Evolutionary conservation across 2,113 vertebrate genomes (phyloP).

Genomic region (Bombycilla garrulus): DNA sequence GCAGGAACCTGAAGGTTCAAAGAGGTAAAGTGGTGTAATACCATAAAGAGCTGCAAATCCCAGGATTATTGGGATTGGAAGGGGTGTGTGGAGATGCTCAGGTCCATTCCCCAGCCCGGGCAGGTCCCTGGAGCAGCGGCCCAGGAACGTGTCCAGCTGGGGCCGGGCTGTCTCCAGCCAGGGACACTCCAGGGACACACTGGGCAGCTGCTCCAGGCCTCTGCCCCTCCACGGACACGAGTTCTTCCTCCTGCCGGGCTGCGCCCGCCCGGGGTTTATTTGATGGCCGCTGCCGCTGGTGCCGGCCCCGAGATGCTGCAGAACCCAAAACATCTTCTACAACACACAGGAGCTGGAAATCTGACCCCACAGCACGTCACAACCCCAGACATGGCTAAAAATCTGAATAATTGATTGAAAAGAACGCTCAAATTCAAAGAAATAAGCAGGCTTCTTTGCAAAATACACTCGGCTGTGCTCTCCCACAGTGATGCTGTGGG

Average conservation of each 20-base stretch:
- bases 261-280: too few species aligned
- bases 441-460: background rate
- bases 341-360: background rate
- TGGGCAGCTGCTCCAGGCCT: too few species aligned
- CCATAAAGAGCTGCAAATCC: background rate
- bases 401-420: background rate
- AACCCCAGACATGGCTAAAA: background rate
- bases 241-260: too few species aligned
- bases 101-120: too few species aligned
- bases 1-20: background rate
- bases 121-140: too few species aligned
- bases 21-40: background rate
- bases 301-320: background rate
- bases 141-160: background rate
- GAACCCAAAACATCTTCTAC: rapidly evolving
- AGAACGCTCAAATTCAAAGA: background rate
- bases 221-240: too few species aligned
- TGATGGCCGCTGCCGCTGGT: too few species aligned
- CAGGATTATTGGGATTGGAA: rapidly evolving
- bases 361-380: background rate
- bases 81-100: too few species aligned
- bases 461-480: background rate
- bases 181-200: too few species aligned
- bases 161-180: too few species aligned
- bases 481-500: background rate